Conservation (phyloP, 92 coral and sea anemone genomes). For the Diadumene lineata region DNA sequence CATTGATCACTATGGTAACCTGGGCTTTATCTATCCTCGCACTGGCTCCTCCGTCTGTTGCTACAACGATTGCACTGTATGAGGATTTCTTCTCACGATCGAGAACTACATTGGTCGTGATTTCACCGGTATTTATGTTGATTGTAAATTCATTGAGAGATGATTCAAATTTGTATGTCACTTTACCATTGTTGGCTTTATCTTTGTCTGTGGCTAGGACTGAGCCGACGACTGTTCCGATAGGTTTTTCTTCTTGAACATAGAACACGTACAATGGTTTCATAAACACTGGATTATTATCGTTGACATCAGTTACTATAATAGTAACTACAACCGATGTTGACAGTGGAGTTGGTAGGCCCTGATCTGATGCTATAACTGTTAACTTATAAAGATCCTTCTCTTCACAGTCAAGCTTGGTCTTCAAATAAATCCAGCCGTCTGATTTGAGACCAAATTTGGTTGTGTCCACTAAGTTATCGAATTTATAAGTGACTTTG, state of each 20-base stretch:
- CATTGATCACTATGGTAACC: slow-evolving; percentile 65
- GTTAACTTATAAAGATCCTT: slow-evolving; percentile 52
- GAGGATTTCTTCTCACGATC: slow-evolving; percentile 68
- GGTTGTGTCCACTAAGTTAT: slow-evolving; percentile 46
- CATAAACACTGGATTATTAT: slow-evolving; percentile 73
- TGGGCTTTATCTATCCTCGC: slow-evolving; percentile 58
- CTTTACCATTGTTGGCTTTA: slow-evolving; percentile 73
- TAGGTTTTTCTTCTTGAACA: slow-evolving; percentile 60
- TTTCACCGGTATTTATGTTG: slow-evolving; percentile 65
- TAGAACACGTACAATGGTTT: slow-evolving; percentile 50
- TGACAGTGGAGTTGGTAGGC: slow-evolving; percentile 64
- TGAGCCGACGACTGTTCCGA: slow-evolving; percentile 70
- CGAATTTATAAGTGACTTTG: slow-evolving; percentile 63
- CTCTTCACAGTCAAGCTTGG: slow-evolving; percentile 68
- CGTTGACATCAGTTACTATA: slow-evolving; percentile 84
- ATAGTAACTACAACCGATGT: slow-evolving; percentile 61
- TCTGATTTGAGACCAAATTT: slow-evolving; percentile 68
- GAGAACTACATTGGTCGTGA: slow-evolving; percentile 58
- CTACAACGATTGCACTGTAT: slow-evolving; percentile 64
- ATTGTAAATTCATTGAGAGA: slow-evolving; percentile 59
- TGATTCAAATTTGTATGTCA: slow-evolving; percentile 65
- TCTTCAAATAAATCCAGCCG: slow-evolving; percentile 73
- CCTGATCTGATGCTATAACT: slow-evolving; percentile 79
- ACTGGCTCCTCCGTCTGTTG: slow-evolving; percentile 65
- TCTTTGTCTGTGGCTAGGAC: slow-evolving; percentile 79